Base-by-base conservation (phyloP, 1,140 invertebrate genomes). In the Kradibia gibbosae region DNA sequence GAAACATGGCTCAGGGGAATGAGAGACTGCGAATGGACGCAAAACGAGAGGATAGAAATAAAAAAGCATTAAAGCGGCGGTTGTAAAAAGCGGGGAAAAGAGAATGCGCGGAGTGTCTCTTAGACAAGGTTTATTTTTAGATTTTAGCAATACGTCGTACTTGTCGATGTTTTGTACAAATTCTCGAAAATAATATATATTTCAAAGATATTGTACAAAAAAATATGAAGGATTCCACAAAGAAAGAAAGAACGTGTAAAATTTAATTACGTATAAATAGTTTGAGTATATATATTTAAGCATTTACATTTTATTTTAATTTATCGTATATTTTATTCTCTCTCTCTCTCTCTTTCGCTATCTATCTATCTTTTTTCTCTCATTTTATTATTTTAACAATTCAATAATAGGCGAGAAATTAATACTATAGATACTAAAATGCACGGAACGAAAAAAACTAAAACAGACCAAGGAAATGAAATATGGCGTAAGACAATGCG, bases 41-140 rank as follows among this genome's bases (percentile, higher is more conserved):
- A n/a, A 50, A 75, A 70, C 60, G 71, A 36, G 77, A 79, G 81
- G n/a, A 55, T 70, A 48, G 28, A 82, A 70, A 75, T 70, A 71
- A 57, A 79, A 77, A 74, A 48, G 79, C 71, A 83, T 74, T 48
- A 83, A 62, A 60, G 65, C 60, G 70, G 48, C 34, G 39, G 77
- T 17, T 75, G 72, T 75, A 75, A 81, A 75, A 70, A 73, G 60
- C 31, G 34, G 79, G 31, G 62, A 48, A 75, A 60, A 80, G 65
- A 79, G 50, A 57, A 71, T 34, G 36, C 77, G 77, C 39, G 22
- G 55, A 22, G 28, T 50, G 28, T 62, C 53, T 79, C 53, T 79
- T 79, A 20, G 50, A 80, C 55, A 48, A 36, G 53, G 22, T 2
- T 28, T 74, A 80, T 80, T 80, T 80, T 80, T 80, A 80, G 71